Evolutionary conservation across 2,888 invertebrate genomes (phyloP).

Genomic region (Nasonia oneida): DNA sequence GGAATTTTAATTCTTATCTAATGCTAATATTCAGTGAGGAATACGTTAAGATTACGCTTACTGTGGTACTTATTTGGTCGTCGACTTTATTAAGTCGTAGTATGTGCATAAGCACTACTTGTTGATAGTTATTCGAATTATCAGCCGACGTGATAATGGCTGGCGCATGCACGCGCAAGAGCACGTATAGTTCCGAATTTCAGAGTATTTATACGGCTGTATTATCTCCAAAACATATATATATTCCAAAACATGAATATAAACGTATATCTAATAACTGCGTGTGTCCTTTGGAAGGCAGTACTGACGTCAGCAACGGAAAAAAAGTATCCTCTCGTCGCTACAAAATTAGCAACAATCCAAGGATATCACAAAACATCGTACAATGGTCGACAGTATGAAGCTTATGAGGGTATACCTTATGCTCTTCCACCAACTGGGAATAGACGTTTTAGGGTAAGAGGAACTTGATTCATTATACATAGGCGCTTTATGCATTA

Average conservation of each 20-base stretch:
- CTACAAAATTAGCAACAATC: background rate
- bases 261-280: background rate
- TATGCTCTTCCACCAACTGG: constrained; percentile 29
- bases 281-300: background rate
- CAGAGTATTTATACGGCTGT: background rate
- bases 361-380: constrained; percentile 18
- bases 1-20: background rate
- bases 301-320: background rate
- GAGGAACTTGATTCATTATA: background rate
- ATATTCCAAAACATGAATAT: background rate
- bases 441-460: constrained; percentile 22
- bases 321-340: background rate
- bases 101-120: background rate
- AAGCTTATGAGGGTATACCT: constrained; percentile 39
- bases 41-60: background rate
- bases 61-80: background rate
- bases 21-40: background rate
- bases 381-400: background rate
- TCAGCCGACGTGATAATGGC: background rate
- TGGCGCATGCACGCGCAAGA: background rate
- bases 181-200: background rate
- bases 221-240: no score
- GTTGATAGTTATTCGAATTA: background rate
- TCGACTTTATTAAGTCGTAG: no score
- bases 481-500: no score